These are phyloP conservation scores for Anastrepha obliqua DNA, from an alignment of 1,140 invertebrate genomes.

Conservation along the genomic window DNA sequence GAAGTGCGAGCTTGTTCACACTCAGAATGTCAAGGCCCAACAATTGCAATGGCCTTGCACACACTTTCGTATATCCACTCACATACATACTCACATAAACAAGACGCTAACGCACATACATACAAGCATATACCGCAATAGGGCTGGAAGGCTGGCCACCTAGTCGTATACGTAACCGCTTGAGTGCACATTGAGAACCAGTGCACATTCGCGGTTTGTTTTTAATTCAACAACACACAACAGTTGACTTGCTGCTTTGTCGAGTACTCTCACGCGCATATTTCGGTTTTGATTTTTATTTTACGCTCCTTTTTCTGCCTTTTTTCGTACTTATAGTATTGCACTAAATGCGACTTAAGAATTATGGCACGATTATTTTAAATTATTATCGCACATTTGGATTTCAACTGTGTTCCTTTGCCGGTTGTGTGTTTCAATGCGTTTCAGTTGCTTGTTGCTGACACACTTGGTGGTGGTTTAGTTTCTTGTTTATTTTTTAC, in stretches of 20 bases:
- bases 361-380: constrained; percentile 38
- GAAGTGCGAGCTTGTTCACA: not conserved
- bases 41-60: not conserved
- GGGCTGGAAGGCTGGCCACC: not conserved
- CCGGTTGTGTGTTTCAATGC: not conserved
- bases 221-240: constrained; percentile 1
- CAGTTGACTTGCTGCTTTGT: not conserved
- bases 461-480: not conserved
- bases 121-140: not conserved
- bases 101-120: too few species aligned
- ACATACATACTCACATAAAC: not conserved
- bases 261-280: not conserved
- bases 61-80: not conserved
- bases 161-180: constrained; percentile 19
- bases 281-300: not conserved
- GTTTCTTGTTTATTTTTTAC: not conserved
- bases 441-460: not conserved
- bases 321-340: not conserved
- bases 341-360: constrained; percentile 4
- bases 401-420: not conserved
- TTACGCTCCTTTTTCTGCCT: not conserved
- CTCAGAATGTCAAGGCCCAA: constrained; percentile 22
- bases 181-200: not conserved
- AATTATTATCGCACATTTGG: constrained; percentile 17
- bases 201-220: not conserved